Evolutionary conservation across 2,113 vertebrate species (phyloP).

Genomic region (Craseonycteris thonglongyai): DNA sequence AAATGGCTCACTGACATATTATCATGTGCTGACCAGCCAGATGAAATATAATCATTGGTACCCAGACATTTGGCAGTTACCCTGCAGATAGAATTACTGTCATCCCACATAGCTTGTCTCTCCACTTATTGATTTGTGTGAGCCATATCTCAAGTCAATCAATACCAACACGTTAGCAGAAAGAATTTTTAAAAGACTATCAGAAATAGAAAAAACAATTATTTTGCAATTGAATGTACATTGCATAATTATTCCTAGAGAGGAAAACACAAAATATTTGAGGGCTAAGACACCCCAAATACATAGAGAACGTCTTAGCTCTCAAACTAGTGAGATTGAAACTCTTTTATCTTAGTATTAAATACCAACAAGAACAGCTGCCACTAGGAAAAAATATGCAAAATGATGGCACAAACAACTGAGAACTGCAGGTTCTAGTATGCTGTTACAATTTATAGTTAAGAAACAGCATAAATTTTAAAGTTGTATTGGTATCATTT

Average conservation of each 20-base stretch:
- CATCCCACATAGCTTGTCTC: conserved; percentile 10
- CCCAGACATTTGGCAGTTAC: background rate
- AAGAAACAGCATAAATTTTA: background rate
- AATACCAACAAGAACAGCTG: background rate
- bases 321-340: background rate
- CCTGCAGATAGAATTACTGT: background rate
- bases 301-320: background rate
- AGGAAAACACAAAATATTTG: background rate
- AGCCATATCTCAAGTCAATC: background rate
- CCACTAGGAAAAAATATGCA: background rate
- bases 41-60: background rate
- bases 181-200: background rate
- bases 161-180: background rate
- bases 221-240: background rate
- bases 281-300: background rate
- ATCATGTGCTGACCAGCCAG: background rate
- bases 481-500: background rate
- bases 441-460: background rate
- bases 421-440: background rate
- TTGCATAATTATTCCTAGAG: background rate
- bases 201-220: background rate
- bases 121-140: background rate
- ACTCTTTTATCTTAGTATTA: background rate
- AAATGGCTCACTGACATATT: background rate
- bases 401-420: background rate